These are phyloP conservation scores for Drosophila virilis DNA, from an alignment of 1,140 invertebrate genomes.

Conservation along the genomic window DNA sequence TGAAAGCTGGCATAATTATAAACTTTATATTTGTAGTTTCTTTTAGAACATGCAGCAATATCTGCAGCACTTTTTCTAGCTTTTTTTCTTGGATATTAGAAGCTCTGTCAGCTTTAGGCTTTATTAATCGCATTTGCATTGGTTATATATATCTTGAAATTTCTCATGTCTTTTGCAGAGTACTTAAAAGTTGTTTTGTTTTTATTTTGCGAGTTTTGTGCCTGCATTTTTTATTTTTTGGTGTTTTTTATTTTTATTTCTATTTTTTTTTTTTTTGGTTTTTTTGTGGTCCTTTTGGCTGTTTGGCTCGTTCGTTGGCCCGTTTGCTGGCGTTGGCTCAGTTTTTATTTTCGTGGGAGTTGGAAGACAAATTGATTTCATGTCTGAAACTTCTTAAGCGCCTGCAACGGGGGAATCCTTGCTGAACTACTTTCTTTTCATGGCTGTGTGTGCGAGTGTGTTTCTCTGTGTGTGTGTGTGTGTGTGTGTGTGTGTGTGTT, in stretches of 20 bases:
- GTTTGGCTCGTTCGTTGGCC: constrained; percentile 30
- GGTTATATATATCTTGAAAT: too few relatives aligned
- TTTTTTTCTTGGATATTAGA: too few relatives aligned
- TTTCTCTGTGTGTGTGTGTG: background rate
- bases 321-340: constrained; percentile 45
- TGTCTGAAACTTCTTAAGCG: constrained; percentile 83
- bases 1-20: too few relatives aligned
- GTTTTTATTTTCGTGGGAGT: constrained; percentile 79
- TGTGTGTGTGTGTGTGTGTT: constrained; percentile 34
- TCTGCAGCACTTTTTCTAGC: too few relatives aligned
- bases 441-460: constrained; percentile 1
- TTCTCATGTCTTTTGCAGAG: background rate
- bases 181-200: constrained; percentile 6
- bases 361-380: constrained; percentile 82
- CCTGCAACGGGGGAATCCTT: constrained; percentile 70
- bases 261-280: constrained; percentile 21
- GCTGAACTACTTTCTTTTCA: constrained; percentile 24
- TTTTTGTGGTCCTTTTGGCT: constrained; percentile 31
- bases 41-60: too few relatives aligned
- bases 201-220: background rate
- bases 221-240: constrained; percentile 12
- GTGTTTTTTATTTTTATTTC: constrained; percentile 2
- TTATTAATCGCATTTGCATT: too few relatives aligned
- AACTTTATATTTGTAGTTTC: too few relatives aligned
- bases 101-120: too few relatives aligned